These are phyloP conservation scores for Dufourea novaeangliae DNA, from an alignment of 1,140 invertebrate genomes.

Conservation along the genomic window DNA sequence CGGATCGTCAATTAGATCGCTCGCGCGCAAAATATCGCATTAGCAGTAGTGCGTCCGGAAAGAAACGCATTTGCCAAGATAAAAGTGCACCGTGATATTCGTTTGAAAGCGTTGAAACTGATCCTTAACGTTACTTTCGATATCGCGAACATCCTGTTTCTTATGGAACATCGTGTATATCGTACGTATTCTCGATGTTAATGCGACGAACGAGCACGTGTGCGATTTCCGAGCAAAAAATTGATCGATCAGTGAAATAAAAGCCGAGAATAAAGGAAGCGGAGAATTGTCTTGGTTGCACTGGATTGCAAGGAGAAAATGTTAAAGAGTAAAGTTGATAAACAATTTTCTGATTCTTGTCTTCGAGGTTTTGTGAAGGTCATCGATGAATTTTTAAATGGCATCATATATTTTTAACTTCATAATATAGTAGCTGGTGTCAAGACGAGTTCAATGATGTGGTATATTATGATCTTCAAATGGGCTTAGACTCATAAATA, in stretches of 20 bases:
- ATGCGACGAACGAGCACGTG: neutral
- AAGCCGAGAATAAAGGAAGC: neutral
- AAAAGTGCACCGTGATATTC: neutral
- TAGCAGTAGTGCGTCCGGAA: neutral
- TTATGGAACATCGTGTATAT: neutral
- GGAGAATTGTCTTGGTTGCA: neutral
- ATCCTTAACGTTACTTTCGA: conserved; percentile 23
- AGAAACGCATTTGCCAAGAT: neutral
- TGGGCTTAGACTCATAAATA: no score
- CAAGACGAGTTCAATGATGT: no score
- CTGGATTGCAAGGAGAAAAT: no score
- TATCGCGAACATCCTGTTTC: conserved; percentile 2
- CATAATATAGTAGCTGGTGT: no score
- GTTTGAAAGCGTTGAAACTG: neutral
- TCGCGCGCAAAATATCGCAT: no score
- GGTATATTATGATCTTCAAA: no score
- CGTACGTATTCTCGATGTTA: neutral
- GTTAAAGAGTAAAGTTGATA: no score
- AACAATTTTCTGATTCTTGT: no score
- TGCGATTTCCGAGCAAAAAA: neutral
- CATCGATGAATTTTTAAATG: no score
- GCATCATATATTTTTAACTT: no score
- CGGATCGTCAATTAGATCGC: neutral
- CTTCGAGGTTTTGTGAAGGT: no score
- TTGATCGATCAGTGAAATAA: neutral